Percentiles rank a stretch among this genome's conserved stretches.
Evolutionary conservation across 2,113 vertebrate species (phyloP).

Genomic region (Thermophis baileyi): DNA sequence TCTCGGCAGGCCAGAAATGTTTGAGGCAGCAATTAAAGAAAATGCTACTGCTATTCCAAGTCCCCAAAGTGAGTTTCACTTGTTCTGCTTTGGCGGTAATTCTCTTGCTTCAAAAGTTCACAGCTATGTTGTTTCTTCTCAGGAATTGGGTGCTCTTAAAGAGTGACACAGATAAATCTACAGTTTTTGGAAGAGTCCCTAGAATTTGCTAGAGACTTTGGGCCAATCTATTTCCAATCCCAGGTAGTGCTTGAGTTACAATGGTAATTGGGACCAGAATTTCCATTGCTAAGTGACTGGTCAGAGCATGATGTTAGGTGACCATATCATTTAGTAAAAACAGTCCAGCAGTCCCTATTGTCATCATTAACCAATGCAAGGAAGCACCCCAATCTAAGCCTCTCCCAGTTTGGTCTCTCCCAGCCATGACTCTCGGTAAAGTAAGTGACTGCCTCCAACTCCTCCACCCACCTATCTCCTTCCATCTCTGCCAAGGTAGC

Average conservation of each 20-base stretch:
- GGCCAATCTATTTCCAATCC: not conserved
- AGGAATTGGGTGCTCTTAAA: not conserved
- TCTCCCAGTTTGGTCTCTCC: not conserved
- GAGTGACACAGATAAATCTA: not conserved
- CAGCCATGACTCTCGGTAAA: not conserved
- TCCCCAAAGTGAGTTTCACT: constrained; percentile 67
- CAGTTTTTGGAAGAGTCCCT: not conserved
- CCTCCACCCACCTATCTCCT: not conserved
- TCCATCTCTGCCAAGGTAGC: not conserved
- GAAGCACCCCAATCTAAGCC: not conserved
- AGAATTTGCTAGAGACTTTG: not conserved
- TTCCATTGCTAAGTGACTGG: not conserved
- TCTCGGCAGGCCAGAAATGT: constrained; percentile 70
- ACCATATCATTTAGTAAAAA: not conserved
- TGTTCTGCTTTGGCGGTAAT: not conserved
- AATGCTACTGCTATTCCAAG: constrained; percentile 48
- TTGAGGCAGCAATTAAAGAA: constrained; percentile 74
- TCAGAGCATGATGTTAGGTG: not conserved
- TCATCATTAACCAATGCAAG: not conserved
- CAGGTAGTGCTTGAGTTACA: not conserved
- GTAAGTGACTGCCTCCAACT: not conserved
- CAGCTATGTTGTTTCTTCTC: not conserved
- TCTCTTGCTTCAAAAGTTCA: not conserved
- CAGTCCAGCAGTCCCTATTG: not conserved
- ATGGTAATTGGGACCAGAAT: not conserved